These are phyloP conservation scores for Cantharis rustica DNA, from an alignment of 2,888 invertebrate species.

Conservation along the genomic window DNA sequence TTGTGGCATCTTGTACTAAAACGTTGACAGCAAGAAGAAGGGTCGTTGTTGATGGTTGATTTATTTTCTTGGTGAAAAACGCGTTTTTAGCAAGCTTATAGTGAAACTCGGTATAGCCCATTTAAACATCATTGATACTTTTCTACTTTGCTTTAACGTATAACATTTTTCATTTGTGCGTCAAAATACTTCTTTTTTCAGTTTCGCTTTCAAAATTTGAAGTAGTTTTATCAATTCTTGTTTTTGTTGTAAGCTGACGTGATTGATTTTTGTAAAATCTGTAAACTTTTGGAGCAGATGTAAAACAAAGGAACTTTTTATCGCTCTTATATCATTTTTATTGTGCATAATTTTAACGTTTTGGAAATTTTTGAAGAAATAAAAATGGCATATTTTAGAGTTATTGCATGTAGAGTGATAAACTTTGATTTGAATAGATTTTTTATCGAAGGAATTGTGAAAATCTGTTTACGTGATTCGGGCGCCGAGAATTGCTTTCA, in stretches of 20 bases:
- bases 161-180: not conserved
- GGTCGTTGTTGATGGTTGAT: not conserved
- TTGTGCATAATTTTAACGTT: not conserved
- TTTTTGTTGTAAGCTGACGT: not conserved
- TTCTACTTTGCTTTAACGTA: not conserved
- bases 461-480: not conserved
- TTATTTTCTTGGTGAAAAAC: not conserved
- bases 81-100: not conserved
- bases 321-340: not conserved
- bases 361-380: not conserved
- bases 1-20: not conserved
- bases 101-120: not conserved
- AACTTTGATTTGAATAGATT: not conserved
- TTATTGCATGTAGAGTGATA: not conserved
- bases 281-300: not conserved
- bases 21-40: not conserved
- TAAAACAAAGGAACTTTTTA: not conserved
- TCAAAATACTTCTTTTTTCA: not conserved
- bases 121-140: not conserved
- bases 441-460: not conserved
- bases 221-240: not conserved
- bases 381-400: not conserved
- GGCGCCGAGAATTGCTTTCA: not conserved
- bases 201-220: not conserved
- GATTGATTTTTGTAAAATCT: not conserved